These are phyloP conservation scores for Phalacrocorax aristotelis DNA, from an alignment of 2,113 vertebrate species.

Conservation along the genomic window DNA sequence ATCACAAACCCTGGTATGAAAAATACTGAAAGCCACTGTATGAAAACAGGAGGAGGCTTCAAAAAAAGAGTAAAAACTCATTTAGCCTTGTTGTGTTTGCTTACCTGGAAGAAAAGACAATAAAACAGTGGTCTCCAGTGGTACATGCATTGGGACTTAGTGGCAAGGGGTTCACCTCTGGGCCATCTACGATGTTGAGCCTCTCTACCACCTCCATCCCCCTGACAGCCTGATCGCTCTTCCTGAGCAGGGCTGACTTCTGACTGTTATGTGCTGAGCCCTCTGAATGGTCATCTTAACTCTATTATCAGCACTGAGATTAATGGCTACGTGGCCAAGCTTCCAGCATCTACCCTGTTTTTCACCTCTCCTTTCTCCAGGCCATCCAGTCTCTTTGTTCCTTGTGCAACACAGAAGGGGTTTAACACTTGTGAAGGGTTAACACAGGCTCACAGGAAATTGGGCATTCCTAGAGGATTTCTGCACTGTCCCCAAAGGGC, in stretches of 20 bases:
- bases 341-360: not conserved
- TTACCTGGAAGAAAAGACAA: not conserved
- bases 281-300: not conserved
- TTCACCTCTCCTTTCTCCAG: not conserved
- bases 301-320: not conserved
- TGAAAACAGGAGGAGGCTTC: not conserved
- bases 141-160: not conserved
- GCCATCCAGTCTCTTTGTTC: not conserved
- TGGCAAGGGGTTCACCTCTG: not conserved
- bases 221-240: not conserved
- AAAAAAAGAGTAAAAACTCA: not conserved
- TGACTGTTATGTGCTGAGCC: not conserved
- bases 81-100: not conserved
- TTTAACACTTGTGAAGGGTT: not conserved
- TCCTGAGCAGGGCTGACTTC: not conserved
- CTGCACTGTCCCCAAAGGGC: not conserved
- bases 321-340: not conserved
- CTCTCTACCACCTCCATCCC: not conserved
- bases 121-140: not conserved
- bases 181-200: not conserved
- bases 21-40: not conserved
- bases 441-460: conserved; percentile 41
- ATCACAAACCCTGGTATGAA: not conserved
- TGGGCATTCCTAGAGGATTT: conserved; percentile 42
- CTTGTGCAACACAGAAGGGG: not conserved